These are phyloP conservation scores for Steinernema hermaphroditum DNA, from an alignment of 2,888 invertebrate genomes.

Conservation along the genomic window DNA sequence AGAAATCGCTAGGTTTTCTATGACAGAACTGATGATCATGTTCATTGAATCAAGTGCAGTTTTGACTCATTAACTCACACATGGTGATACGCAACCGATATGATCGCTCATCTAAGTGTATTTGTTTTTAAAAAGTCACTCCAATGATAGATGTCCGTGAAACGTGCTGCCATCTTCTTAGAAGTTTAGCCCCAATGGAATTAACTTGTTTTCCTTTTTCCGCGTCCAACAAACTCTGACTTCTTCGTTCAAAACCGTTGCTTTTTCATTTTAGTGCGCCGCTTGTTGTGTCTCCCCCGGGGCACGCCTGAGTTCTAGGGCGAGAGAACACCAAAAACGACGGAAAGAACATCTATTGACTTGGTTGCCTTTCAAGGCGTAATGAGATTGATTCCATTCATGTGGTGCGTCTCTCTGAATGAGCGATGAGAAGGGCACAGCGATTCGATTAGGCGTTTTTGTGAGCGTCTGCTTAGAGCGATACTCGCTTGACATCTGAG, in stretches of 20 bases:
- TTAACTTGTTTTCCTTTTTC: not conserved
- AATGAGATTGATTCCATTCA: conserved; percentile 11
- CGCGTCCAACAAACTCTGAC: not conserved
- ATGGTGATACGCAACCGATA: no score
- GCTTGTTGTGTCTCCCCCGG: not conserved
- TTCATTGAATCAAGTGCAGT: not conserved
- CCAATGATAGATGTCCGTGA: not conserved
- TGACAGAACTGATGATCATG: no score
- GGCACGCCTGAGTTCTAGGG: not conserved
- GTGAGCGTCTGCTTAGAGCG: not conserved
- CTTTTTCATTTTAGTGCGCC: not conserved
- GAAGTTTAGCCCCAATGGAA: not conserved
- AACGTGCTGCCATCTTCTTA: not conserved
- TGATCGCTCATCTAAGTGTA: not conserved
- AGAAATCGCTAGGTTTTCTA: no score
- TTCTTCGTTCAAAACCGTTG: not conserved
- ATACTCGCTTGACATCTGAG: not conserved
- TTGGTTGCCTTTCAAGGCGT: not conserved
- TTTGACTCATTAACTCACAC: not conserved
- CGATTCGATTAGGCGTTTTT: conserved; percentile 17
- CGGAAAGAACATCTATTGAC: not conserved
- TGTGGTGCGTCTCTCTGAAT: not conserved
- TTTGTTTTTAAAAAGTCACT: not conserved
- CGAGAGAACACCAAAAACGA: not conserved
- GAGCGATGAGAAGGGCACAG: conserved; percentile 12